phyloP scores from a whole-genome alignment of 2,888 invertebrate genomes.

The Phasia obesa region DNA sequence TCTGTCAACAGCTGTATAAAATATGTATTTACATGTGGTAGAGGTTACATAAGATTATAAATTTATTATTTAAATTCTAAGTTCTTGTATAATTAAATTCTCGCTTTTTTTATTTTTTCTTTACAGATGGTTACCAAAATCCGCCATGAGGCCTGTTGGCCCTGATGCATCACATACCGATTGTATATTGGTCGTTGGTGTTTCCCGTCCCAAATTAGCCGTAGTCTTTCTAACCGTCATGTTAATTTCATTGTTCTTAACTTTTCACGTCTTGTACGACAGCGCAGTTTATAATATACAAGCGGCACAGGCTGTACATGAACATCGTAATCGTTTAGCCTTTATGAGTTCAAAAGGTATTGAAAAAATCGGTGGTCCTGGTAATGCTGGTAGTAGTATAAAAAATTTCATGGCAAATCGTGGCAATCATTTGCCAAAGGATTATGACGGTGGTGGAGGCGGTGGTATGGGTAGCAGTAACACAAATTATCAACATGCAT shows the following conservation, averaged over 20 bases:
- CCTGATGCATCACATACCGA: slow-evolving; percentile 89
- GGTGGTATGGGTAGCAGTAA: not conserved
- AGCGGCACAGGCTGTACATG: slow-evolving; percentile 85
- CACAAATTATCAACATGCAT: slow-evolving; percentile 47
- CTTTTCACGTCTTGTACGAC: slow-evolving; percentile 93
- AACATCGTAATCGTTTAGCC: slow-evolving; percentile 83
- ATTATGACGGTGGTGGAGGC: slow-evolving; percentile 72
- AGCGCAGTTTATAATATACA: slow-evolving; percentile 92
- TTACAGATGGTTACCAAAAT: slow-evolving; percentile 90
- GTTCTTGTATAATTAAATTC: too few species aligned
- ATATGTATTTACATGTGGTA: too few species aligned
- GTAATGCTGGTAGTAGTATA: not conserved
- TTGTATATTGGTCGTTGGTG: slow-evolving; percentile 92
- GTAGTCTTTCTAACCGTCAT: slow-evolving; percentile 89
- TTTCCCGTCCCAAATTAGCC: slow-evolving; percentile 92
- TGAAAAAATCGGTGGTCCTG: slow-evolving; percentile 18
- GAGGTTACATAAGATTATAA: too few species aligned
- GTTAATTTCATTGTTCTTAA: slow-evolving; percentile 91
- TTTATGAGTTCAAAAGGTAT: slow-evolving; percentile 74
- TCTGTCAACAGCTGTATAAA: too few species aligned
- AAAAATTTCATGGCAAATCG: slow-evolving; percentile 74
- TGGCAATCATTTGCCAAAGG: slow-evolving; percentile 79
- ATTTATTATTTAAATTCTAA: too few species aligned
- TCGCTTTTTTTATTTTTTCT: slow-evolving; percentile 61
- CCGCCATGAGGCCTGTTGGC: slow-evolving; percentile 92